Evolutionary conservation across 2,888 invertebrate species (phyloP).

Genomic region (Andrena chrysosceles): DNA sequence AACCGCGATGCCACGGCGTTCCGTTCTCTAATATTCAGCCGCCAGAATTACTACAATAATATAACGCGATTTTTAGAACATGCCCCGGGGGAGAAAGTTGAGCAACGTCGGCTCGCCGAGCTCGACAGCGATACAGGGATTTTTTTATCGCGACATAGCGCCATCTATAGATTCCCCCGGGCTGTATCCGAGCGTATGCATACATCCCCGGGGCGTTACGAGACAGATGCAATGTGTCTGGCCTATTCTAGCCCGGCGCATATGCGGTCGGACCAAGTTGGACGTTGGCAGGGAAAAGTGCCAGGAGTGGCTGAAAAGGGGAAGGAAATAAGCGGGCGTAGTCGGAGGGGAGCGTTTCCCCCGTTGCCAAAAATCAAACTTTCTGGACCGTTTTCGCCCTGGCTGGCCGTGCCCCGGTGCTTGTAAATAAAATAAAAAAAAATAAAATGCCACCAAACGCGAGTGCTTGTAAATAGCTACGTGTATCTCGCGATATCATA

Average conservation of each 20-base stretch:
- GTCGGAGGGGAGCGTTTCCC: slow-evolving; percentile 34
- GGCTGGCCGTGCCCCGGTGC: not conserved
- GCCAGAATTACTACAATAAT: no score
- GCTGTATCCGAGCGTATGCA: slow-evolving; percentile 22
- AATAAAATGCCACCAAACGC: not conserved
- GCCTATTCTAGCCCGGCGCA: slow-evolving; percentile 50
- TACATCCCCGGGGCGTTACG: slow-evolving; percentile 48
- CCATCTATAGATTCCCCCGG: slow-evolving; percentile 33
- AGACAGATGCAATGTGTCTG: slow-evolving; percentile 58
- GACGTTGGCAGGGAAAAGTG: slow-evolving; percentile 67
- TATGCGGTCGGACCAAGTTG: slow-evolving; percentile 62
- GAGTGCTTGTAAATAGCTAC: slow-evolving; percentile 4
- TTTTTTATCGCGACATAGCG: slow-evolving; percentile 38
- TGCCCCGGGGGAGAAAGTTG: not conserved
- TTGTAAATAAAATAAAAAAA: slow-evolving; percentile 37
- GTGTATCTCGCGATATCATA: slow-evolving; percentile 43
- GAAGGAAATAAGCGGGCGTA: slow-evolving; percentile 64
- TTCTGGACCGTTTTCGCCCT: slow-evolving; percentile 46
- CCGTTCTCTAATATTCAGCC: no score
- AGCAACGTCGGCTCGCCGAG: not conserved
- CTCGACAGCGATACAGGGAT: slow-evolving; percentile 6
- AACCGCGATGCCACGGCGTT: no score
- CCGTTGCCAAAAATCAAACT: slow-evolving; percentile 71
- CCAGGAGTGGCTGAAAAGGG: slow-evolving; percentile 64
- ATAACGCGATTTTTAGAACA: not conserved